Percentiles rank a stretch among this genome's conserved stretches.
phyloP scores from a whole-genome alignment of 2,888 invertebrate genomes.

The Octodonta nipae region DNA sequence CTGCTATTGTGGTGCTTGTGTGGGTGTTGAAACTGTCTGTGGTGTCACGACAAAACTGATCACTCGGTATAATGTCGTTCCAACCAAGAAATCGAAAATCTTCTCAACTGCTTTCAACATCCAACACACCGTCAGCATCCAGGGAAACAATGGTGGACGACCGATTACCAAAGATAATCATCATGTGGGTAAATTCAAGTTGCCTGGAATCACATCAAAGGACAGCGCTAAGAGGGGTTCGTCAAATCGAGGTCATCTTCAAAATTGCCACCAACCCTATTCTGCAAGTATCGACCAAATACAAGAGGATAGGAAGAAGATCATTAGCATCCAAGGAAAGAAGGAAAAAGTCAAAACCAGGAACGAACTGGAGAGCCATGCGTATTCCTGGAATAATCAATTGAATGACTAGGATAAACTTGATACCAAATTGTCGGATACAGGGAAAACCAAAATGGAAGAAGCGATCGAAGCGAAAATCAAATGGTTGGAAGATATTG shows the following conservation, averaged over 20 bases:
- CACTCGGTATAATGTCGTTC: conserved; percentile 94
- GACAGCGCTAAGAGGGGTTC: conserved; percentile 85
- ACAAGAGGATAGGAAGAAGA: conserved; percentile 94
- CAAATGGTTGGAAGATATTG: conserved; percentile 94
- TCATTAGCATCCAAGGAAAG: conserved; percentile 94
- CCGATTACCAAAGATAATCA: conserved; percentile 99
- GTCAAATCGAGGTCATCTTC: conserved; percentile 88
- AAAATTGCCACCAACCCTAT: conserved; percentile 93
- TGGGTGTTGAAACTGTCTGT: conserved; percentile 99
- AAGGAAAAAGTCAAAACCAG: conserved; percentile 91
- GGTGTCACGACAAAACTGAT: conserved; percentile 99
- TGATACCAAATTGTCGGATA: conserved; percentile 75
- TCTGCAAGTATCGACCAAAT: conserved; percentile 92
- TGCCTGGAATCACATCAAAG: conserved; percentile 94
- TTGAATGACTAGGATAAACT: conserved; percentile 74
- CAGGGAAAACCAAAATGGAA: conserved; percentile 89
- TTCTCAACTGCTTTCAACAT: conserved; percentile 99
- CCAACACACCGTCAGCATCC: conserved; percentile 97
- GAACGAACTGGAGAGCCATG: conserved; percentile 93
- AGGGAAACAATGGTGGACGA: conserved; percentile 66
- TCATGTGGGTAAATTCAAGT: conserved; percentile 92
- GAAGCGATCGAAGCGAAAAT: conserved; percentile 92
- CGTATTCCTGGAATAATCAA: conserved; percentile 95
- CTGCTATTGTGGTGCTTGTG: conserved; percentile 86
- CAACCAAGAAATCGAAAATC: conserved; percentile 97